Conservation (phyloP, 2,113 vertebrate genomes). For the Lagenorhynchus albirostris region DNA sequence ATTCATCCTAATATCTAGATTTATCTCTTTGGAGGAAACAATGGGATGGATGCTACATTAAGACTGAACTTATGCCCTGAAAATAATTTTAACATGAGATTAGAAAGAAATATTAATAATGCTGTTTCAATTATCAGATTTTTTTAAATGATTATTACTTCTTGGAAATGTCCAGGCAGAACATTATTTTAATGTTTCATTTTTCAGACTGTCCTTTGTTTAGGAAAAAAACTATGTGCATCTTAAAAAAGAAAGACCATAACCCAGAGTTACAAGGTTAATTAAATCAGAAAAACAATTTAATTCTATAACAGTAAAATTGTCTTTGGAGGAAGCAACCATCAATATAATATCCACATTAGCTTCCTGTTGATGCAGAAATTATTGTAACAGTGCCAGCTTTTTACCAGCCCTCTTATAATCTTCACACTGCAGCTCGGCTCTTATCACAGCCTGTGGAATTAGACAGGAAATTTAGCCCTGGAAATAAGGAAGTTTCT, state of each 20-base stretch:
- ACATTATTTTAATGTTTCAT: conserved; percentile 44
- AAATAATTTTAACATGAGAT: conserved; percentile 38
- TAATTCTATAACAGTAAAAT: conserved; percentile 79
- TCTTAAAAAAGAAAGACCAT: conserved; percentile 79
- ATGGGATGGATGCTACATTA: background rate
- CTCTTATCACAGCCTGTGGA: conserved; percentile 82
- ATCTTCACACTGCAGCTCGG: conserved; percentile 83
- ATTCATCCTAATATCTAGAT: conserved; percentile 39
- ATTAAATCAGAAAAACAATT: conserved; percentile 82
- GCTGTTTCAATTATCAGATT: background rate
- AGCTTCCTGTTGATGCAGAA: conserved; percentile 87
- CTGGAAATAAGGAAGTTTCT: conserved; percentile 84
- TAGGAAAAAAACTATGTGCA: conserved; percentile 69
- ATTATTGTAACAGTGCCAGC: conserved; percentile 81
- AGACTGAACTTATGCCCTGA: conserved; percentile 30
- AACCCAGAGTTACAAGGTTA: conserved; percentile 74
- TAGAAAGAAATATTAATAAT: conserved; percentile 36
- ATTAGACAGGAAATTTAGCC: conserved; percentile 83
- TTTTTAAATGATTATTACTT: background rate
- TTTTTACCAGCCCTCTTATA: conserved; percentile 76
- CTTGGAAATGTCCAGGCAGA: background rate
- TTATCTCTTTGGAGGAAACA: conserved; percentile 50
- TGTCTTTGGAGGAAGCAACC: conserved; percentile 85
- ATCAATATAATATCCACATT: conserved; percentile 85
- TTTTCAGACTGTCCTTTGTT: conserved; percentile 49